phyloP scores from a whole-genome alignment of 1,140 invertebrate genomes.

The Holotrichia oblita region DNA sequence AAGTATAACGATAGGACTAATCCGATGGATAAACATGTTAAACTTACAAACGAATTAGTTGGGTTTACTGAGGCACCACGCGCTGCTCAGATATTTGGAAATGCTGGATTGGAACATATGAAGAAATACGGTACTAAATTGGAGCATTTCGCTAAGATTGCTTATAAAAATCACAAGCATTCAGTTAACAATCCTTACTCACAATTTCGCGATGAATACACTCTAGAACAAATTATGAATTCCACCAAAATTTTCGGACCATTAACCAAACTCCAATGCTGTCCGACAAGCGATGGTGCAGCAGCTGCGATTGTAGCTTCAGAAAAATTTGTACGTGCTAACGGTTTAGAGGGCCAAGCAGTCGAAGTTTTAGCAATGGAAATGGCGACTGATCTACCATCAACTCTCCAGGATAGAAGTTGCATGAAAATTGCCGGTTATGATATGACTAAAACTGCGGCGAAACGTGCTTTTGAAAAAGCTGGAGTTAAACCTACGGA shows the following conservation, averaged over 20 bases:
- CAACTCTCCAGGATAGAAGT: slow-evolving; percentile 87
- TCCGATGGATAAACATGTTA: slow-evolving; percentile 93
- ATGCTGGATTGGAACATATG: slow-evolving; percentile 97
- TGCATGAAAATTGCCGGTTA: slow-evolving; percentile 92
- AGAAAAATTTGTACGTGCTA: slow-evolving; percentile 87
- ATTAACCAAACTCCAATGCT: slow-evolving; percentile 95
- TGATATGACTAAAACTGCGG: slow-evolving; percentile 93
- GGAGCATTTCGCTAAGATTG: slow-evolving; percentile 96
- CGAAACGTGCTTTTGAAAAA: slow-evolving; percentile 81
- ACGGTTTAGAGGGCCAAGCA: slow-evolving; percentile 84
- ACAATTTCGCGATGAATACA: slow-evolving; percentile 91
- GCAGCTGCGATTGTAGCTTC: slow-evolving; percentile 91
- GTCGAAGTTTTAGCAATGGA: slow-evolving; percentile 97
- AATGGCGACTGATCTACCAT: slow-evolving; percentile 91
- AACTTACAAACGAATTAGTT: slow-evolving; percentile 82
- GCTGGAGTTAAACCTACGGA: slow-evolving; percentile 79
- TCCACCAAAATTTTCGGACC: slow-evolving; percentile 88
- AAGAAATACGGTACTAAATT: slow-evolving; percentile 94
- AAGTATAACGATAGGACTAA: slow-evolving; percentile 90
- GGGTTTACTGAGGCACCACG: slow-evolving; percentile 84
- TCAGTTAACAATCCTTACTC: slow-evolving; percentile 95
- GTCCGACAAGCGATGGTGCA: slow-evolving; percentile 96
- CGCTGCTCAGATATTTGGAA: slow-evolving; percentile 96
- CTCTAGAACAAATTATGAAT: slow-evolving; percentile 87
- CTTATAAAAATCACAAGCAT: slow-evolving; percentile 97